phyloP scores from a whole-genome alignment of 2,797 vertebrate species.

The Rhinatrema bivittatum region DNA sequence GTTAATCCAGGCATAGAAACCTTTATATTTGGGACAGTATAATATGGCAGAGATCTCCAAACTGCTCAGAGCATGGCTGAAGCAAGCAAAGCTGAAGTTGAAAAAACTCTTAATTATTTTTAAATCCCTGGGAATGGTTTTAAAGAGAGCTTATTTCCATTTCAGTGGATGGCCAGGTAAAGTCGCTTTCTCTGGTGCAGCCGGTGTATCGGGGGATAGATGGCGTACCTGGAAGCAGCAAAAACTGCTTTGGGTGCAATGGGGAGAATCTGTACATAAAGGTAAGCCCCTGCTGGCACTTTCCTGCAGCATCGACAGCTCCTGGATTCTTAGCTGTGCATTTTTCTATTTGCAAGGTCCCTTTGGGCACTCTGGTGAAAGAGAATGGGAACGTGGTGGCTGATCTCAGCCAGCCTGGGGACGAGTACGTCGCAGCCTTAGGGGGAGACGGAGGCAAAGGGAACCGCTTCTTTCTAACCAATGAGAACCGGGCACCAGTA shows the following conservation, averaged over 20 bases:
- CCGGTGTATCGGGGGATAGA: slow-evolving; percentile 63
- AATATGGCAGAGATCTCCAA: too few relatives aligned
- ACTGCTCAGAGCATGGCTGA: too few relatives aligned
- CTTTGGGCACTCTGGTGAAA: slow-evolving; percentile 82
- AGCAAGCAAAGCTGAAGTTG: too few relatives aligned
- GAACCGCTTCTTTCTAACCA: slow-evolving; percentile 87
- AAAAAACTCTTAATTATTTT: too few relatives aligned
- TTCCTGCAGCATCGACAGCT: too few relatives aligned
- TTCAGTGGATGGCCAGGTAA: slow-evolving; percentile 71
- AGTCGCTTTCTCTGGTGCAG: slow-evolving; percentile 70
- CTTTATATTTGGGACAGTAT: too few relatives aligned
- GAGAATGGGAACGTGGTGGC: slow-evolving; percentile 60
- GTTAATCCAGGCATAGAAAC: too few relatives aligned
- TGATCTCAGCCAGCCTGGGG: slow-evolving; percentile 67
- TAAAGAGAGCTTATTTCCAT: too few relatives aligned
- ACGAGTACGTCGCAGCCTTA: slow-evolving; percentile 75
- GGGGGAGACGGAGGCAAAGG: slow-evolving; percentile 89
- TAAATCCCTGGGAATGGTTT: too few relatives aligned
- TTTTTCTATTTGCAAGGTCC: slow-evolving; percentile 81
- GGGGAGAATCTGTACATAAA: slow-evolving; percentile 55
- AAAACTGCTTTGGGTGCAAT: slow-evolving; percentile 79
- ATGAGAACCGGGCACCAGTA: slow-evolving; percentile 79
- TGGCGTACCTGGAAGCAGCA: slow-evolving; percentile 69
- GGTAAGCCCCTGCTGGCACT: slow-evolving; percentile 51
- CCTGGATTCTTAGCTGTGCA: too few relatives aligned